phyloP scores from a whole-genome alignment of 2,113 vertebrate species.

The Centropus bengalensis region DNA sequence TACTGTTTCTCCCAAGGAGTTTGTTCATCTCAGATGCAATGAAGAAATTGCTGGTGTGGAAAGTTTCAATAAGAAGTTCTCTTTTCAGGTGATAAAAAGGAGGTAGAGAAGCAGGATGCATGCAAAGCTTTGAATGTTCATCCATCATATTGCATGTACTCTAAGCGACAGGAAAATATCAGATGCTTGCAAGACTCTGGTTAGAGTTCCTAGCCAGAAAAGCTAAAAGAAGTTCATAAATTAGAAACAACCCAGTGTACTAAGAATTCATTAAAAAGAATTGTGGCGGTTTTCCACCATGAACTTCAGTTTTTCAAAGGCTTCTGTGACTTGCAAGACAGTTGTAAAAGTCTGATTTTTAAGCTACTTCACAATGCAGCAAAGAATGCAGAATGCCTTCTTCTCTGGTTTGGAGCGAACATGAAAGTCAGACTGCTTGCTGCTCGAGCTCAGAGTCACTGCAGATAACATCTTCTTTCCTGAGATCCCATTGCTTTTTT shows the following conservation, averaged over 20 bases:
- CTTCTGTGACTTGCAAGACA: background rate
- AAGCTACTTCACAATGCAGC: background rate
- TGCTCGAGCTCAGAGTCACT: background rate
- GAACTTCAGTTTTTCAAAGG: background rate
- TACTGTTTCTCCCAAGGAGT: conserved; percentile 7
- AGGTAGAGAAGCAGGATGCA: background rate
- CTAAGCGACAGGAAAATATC: background rate
- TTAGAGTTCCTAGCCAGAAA: background rate
- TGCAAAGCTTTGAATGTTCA: background rate
- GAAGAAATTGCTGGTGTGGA: conserved; percentile 18
- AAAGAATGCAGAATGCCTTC: background rate
- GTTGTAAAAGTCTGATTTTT: background rate
- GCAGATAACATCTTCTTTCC: background rate
- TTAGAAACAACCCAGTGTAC: background rate
- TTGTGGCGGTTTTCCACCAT: background rate
- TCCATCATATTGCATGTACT: background rate
- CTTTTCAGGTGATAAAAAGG: background rate
- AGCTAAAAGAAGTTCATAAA: background rate
- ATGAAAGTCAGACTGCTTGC: background rate
- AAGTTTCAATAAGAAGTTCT: conserved; percentile 15
- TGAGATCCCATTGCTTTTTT: background rate
- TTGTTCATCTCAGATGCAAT: conserved; percentile 27
- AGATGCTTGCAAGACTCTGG: background rate
- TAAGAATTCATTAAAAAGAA: background rate
- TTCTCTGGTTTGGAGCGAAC: background rate